Base-by-base conservation (phyloP, 2,888 invertebrate genomes). In the Ctena decussata region DNA sequence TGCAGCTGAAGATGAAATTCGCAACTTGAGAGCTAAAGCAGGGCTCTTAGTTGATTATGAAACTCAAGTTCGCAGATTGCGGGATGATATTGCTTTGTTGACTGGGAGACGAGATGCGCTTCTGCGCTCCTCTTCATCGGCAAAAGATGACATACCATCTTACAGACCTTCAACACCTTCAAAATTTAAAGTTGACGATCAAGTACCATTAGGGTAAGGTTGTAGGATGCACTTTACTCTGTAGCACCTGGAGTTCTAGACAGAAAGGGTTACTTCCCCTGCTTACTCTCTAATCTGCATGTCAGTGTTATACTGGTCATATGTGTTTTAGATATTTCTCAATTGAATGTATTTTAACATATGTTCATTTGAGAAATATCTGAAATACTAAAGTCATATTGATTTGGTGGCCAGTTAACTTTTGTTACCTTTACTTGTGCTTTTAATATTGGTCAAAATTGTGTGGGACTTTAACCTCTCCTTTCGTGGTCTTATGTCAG, bases 71-170 rank as follows among this genome's bases (percentile, higher is more conserved):
- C 93, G 94, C n/a, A 93, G 93, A 77, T 91, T 95, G 60, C 89
- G 95, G 69, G 95, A 95, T 70, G 95, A 95, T 82, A 93, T 95
- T 44, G 93, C 94, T 41, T 89, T 95, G 49, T 91, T 95, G 35
- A 92, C 93, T 35, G 93, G 93, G 77, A 91, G 94, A 76, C 85
- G 93, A 71, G 93, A 93, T 77, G 89, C 91, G 39, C 91, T 94
- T 15, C 73, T 89, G 39, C 86, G 91, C 78, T 75, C 86, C 39
- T 78, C 80, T n/a, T 30, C 81, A 30, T 86, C 86, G 75, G 60
- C 85, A 73, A 86, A 85, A 80, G 91, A 90, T 77, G 91, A 91
- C 46, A 60, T 86, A 24, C 71, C 89, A 24, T 89, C 86, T 37
- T 79, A 78, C 73, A 82, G 85, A 70, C 85, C 84, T 21, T 77